Evolutionary conservation across 1,140 invertebrate species (phyloP), one percentile per base, ranked within the genome.

Genomic region (Metopolophium dirhodum): DNA sequence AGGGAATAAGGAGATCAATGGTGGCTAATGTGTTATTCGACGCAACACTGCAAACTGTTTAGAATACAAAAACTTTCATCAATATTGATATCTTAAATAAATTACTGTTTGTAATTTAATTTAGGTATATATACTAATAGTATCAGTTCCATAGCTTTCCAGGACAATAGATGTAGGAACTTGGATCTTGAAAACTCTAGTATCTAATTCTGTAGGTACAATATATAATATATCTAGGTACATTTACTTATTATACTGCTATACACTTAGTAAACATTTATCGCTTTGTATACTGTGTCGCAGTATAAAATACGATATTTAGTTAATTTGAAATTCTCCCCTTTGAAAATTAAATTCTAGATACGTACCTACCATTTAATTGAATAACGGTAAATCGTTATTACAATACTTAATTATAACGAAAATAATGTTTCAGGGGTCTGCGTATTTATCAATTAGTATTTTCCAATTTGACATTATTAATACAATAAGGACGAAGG

Each of bases 1-100:
- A 7, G 11, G 91, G 91, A 41, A 86, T 26, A 0, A 93, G 91
- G 1, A 93, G 47, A 57, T 93, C 91, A n/a, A 93, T 35, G 18
- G 45, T 41, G 35, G 68, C 68, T 45, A 93, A 86, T 41, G 51
- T 57, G 37, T 93, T 26, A 41, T 57, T n/a, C 14, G 82, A 93
- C 35, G 51, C 18, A 51, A 8, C 14, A 77, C n/a, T 77, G 23
- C 91, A 93, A 93, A 93, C 91, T 93, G 37, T 86, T 49, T 41
- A 6, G 26, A 51, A 85, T 83, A 49, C 35, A 41, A 35, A 54
- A 26, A 35, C 41, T 77, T 77, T 4, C 2, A 45, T 45, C 30
- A 41, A 41, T 45, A 85, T 85, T 45, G 22, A 18, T 85, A 26
- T 30, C 45, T 8, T 45, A 41, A 45, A 26, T 18, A n/a, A n/a